A percentile compares a stretch with the other conserved stretches of the same genome.
Evolutionary conservation across 1,140 invertebrate genomes (phyloP).

Genomic region (Nasonia longicornis): DNA sequence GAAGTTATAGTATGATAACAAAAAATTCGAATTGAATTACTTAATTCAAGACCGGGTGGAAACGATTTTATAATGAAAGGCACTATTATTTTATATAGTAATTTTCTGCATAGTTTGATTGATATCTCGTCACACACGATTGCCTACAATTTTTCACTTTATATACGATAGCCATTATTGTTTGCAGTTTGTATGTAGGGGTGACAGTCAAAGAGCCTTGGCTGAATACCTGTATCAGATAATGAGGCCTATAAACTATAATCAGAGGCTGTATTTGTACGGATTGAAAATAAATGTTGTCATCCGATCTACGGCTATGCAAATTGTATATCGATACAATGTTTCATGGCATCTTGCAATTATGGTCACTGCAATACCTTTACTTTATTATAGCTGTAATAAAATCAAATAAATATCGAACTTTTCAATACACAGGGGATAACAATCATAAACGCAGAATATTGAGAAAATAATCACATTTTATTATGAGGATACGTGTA

Average conservation of each 20-base stretch:
- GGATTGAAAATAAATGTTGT: neutral
- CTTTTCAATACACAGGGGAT: no score
- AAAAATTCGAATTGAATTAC: neutral
- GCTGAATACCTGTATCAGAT: neutral
- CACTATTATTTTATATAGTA: neutral
- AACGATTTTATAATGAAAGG: neutral
- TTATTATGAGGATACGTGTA: conserved; percentile 41
- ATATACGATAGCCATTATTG: no score
- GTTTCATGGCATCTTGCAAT: no score
- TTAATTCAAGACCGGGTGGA: neutral
- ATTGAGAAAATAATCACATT: conserved; percentile 45
- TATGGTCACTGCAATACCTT: no score
- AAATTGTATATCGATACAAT: no score
- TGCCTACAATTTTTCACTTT: no score
- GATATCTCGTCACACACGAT: no score
- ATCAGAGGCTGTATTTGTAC: no score
- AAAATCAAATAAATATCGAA: neutral
- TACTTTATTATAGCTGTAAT: no score
- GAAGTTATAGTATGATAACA: neutral
- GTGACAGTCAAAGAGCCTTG: neutral
- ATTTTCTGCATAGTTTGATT: neutral
- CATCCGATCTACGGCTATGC: neutral
- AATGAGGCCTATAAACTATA: no score
- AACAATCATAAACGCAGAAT: neutral
- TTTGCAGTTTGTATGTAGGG: neutral